Base-by-base conservation (phyloP, 2,888 invertebrate genomes). In the Rhingia rostrata region DNA sequence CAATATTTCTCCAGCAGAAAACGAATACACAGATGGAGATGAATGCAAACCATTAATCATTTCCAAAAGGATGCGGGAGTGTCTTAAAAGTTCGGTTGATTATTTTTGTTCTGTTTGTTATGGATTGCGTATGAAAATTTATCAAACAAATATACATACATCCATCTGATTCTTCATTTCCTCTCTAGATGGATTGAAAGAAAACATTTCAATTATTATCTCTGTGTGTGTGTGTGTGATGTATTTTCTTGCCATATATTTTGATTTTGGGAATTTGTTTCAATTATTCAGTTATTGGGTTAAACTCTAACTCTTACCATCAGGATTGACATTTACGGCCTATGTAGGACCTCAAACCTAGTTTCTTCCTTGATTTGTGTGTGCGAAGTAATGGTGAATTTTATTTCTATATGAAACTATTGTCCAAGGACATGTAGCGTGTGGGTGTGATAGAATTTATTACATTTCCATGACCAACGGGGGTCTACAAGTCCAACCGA, bases 201-300 rank as follows among this genome's bases (percentile, higher is more conserved):
- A 22, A 47, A 14, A 6, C 22, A 49, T 49, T 49, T 49, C 9
- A 30, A 49, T 49, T 5, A 4, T 49, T 9, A 9, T 10, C 10
- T 49, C 4, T n/a, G 4, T 43, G 58, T 70, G 60, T 51, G 56
- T 49, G 43, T 51, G 56, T 41, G 49, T 61, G 32, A 61, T 47
- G 47, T 56, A 49, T 37, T 37, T 77, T 54, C 39, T 47, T 69
- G 53, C 54, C 61, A 77, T 53, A 69, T 22, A 22, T 22, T 22
- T 22, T 22, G 22, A 77, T 77, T 47, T 47, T 49, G 47, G 61
- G 54, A 77, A 77, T 69, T 53, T 69, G 67, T 63, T 67, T 69
- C 39, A 69, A 54, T 67, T 75, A 41, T 41, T 51, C 12, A 58
- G 64, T 60, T 54, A 69, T 77, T 67, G 77, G 77, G 30, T 77